Conservation (phyloP, 2,113 vertebrate species). For the Ovibos moschatus region DNA sequence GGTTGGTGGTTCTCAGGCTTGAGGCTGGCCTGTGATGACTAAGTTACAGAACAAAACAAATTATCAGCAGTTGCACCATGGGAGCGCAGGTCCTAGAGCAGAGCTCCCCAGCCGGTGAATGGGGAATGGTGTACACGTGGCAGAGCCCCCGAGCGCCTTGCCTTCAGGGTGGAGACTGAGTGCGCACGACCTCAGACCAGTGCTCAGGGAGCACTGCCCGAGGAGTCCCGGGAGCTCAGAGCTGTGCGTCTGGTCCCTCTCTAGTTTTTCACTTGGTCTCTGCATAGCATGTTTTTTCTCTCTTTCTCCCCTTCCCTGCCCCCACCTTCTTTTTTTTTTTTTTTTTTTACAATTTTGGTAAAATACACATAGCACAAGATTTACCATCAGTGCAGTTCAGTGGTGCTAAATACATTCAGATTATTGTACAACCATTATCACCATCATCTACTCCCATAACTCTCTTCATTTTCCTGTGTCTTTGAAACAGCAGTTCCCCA, state of each 20-base stretch:
- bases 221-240: neutral
- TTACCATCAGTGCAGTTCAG: neutral
- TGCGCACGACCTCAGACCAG: neutral
- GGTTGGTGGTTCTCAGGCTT: neutral
- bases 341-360: neutral
- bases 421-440: too few relatives aligned
- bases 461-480: neutral
- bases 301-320: too few relatives aligned
- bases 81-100: neutral
- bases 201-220: neutral
- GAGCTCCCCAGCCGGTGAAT: neutral
- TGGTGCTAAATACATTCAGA: neutral
- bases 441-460: neutral
- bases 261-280: neutral
- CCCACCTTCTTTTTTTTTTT: too few relatives aligned
- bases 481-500: neutral
- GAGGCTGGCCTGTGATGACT: neutral
- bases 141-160: neutral
- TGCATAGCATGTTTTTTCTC: neutral
- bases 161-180: neutral
- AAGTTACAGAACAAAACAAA: neutral
- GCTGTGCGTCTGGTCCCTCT: neutral
- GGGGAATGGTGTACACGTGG: neutral
- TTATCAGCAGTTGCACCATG: neutral
- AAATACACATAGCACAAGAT: neutral